Conservation (phyloP, 2,888 invertebrate species). For the Aquatica leii region DNA sequence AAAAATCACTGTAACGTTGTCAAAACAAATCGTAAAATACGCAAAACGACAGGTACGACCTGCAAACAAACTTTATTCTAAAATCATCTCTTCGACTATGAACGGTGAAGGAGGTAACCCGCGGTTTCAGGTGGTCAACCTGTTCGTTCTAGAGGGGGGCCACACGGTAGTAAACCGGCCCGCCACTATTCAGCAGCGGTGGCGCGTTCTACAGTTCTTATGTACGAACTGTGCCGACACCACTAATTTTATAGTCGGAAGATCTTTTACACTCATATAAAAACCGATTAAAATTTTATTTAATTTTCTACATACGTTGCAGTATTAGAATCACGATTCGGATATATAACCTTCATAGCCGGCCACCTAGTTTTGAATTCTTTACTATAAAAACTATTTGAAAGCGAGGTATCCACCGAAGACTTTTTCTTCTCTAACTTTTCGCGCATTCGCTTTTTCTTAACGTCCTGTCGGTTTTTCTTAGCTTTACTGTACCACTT, state of each 20-base stretch:
- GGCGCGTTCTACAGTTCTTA: constrained; percentile 57
- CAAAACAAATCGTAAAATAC: background rate
- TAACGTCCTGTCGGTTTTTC: constrained; percentile 17
- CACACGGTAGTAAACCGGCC: constrained; percentile 53
- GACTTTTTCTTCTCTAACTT: constrained; percentile 26
- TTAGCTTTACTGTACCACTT: constrained; percentile 35
- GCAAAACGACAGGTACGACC: constrained; percentile 8
- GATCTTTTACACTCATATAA: constrained; percentile 16
- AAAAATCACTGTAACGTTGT: too few species aligned
- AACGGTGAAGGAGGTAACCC: constrained; percentile 31
- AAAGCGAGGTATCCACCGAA: too few species aligned
- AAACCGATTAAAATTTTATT: too few species aligned
- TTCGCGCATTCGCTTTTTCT: constrained; percentile 13
- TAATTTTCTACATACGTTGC: background rate
- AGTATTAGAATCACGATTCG: constrained; percentile 4
- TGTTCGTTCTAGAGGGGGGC: constrained; percentile 45
- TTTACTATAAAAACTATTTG: constrained; percentile 33
- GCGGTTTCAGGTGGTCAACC: constrained; percentile 50
- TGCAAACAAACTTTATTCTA: constrained; percentile 3
- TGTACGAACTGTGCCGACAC: constrained; percentile 41
- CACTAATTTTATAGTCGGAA: constrained; percentile 30
- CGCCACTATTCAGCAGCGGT: constrained; percentile 57
- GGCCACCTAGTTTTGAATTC: constrained; percentile 34
- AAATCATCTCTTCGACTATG: constrained; percentile 38
- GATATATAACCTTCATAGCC: constrained; percentile 30